Conservation (phyloP, 1,140 invertebrate genomes). For the Pemphigus obesinymphae region DNA sequence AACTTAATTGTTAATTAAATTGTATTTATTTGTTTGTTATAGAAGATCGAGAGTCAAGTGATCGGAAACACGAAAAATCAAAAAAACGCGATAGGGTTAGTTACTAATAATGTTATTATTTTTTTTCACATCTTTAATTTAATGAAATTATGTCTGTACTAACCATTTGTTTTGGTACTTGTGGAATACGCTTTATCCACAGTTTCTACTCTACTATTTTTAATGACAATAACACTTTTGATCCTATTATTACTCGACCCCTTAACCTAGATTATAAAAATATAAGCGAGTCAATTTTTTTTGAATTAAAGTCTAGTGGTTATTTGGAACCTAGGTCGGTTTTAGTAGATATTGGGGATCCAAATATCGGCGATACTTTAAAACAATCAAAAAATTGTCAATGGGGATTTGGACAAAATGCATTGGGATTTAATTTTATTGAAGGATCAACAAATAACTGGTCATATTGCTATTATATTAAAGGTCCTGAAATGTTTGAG, state of each 20-base stretch:
- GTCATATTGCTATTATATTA: slow-evolving; percentile 32
- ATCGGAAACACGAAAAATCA: slow-evolving; percentile 38
- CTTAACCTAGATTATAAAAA: slow-evolving; percentile 23
- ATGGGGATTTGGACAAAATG: slow-evolving; percentile 24
- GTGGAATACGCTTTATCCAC: slow-evolving; percentile 12
- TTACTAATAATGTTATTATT: neutral
- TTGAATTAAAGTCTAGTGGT: slow-evolving; percentile 19
- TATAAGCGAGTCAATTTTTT: slow-evolving; percentile 10
- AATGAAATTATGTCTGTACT: slow-evolving; percentile 13
- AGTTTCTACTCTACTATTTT: slow-evolving; percentile 33
- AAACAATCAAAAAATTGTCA: neutral
- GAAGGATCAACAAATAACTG: slow-evolving; percentile 33
- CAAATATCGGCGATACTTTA: neutral
- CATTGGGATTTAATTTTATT: slow-evolving; percentile 23
- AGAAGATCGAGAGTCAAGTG: slow-evolving; percentile 36
- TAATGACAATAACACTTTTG: slow-evolving; percentile 18
- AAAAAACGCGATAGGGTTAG: slow-evolving; percentile 40
- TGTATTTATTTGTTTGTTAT: neutral
- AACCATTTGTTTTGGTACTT: slow-evolving; percentile 30
- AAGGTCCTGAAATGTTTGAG: slow-evolving; percentile 30
- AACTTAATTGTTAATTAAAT: no score
- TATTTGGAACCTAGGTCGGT: slow-evolving; percentile 24
- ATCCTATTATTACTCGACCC: neutral
- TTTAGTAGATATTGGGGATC: slow-evolving; percentile 24
- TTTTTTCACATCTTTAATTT: neutral